A percentile compares a stretch with the other conserved stretches of the same genome.
These are phyloP conservation scores for Drosophila mayri DNA, from an alignment of 1,140 invertebrate genomes.

Conservation along the genomic window DNA sequence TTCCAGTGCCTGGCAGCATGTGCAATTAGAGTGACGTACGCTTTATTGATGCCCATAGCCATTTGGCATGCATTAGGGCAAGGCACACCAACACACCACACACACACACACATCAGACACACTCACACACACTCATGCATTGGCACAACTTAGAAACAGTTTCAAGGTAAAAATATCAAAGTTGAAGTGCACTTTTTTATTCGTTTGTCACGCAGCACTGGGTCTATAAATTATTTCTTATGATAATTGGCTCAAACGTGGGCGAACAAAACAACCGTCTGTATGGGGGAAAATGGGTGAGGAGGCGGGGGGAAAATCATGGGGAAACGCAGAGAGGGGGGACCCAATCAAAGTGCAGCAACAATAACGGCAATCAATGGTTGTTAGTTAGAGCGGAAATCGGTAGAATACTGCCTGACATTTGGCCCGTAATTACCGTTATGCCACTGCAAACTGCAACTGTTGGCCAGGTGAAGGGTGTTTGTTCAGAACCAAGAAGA, in stretches of 20 bases:
- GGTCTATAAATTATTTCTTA: conserved; percentile 75
- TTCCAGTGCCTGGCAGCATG: conserved; percentile 28
- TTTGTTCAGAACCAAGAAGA: conserved; percentile 32
- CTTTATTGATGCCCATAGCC: conserved; percentile 78
- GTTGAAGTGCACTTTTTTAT: conserved; percentile 73
- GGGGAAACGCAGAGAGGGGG: not conserved
- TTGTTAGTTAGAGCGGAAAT: conserved; percentile 76
- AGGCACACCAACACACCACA: conserved; percentile 29
- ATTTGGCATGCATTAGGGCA: conserved; percentile 78
- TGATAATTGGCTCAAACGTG: conserved; percentile 74
- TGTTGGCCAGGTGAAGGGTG: conserved; percentile 43
- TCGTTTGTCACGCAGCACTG: conserved; percentile 63
- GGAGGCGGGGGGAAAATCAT: conserved; percentile 12
- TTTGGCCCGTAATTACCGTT: conserved; percentile 75
- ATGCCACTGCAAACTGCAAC: conserved; percentile 54
- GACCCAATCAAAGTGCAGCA: conserved; percentile 52
- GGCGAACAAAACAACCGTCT: conserved; percentile 52
- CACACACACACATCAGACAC: conserved; percentile 4
- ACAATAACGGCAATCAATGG: conserved; percentile 77
- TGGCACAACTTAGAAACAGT: conserved; percentile 33
- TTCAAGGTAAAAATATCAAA: conserved; percentile 80
- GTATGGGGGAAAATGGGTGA: not conserved
- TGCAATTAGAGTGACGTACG: conserved; percentile 80
- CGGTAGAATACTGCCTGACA: conserved; percentile 67
- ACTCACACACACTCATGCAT: conserved; percentile 4